phyloP scores from a whole-genome alignment of 64 coral and sea anemone species.

The Montipora cactus region DNA sequence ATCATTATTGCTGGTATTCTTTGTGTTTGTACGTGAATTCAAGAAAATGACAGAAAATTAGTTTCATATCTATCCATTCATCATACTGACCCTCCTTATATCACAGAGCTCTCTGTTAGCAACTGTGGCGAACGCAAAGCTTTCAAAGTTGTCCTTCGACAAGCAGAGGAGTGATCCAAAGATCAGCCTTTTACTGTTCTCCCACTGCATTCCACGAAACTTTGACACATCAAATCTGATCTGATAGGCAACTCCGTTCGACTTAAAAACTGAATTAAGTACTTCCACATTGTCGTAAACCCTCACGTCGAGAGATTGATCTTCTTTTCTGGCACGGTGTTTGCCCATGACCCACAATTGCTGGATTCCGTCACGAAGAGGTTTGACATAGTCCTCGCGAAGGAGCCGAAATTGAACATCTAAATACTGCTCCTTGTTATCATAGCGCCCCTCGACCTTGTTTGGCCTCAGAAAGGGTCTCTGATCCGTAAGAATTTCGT shows the following conservation, averaged over 20 bases:
- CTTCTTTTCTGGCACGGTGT: not conserved
- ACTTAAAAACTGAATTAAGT: conserved; percentile 28
- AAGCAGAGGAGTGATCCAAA: conserved; percentile 78
- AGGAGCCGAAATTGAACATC: conserved; percentile 83
- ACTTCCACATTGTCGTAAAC: conserved; percentile 64
- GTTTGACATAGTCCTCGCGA: conserved; percentile 75
- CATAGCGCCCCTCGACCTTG: conserved; percentile 54
- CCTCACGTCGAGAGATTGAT: conserved; percentile 40
- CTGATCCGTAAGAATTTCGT: conserved; percentile 31
- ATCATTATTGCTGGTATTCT: too few relatives aligned
- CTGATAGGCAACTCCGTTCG: conserved; percentile 34
- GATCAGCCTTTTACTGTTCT: conserved; percentile 79
- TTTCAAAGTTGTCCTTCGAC: conserved; percentile 76
- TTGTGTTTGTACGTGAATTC: not conserved
- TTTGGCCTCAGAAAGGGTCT: conserved; percentile 60
- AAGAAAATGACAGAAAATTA: not conserved
- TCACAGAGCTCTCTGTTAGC: conserved; percentile 41
- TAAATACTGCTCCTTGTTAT: conserved; percentile 60
- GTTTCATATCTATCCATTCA: not conserved
- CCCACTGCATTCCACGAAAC: conserved; percentile 55
- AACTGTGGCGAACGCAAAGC: conserved; percentile 61
- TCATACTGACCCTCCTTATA: conserved; percentile 1
- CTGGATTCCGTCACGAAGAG: conserved; percentile 70
- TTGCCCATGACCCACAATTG: conserved; percentile 12
- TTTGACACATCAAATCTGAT: conserved; percentile 65